phyloP scores from a whole-genome alignment of 2,888 invertebrate genomes.

The Caenorhabditis sp. region DNA sequence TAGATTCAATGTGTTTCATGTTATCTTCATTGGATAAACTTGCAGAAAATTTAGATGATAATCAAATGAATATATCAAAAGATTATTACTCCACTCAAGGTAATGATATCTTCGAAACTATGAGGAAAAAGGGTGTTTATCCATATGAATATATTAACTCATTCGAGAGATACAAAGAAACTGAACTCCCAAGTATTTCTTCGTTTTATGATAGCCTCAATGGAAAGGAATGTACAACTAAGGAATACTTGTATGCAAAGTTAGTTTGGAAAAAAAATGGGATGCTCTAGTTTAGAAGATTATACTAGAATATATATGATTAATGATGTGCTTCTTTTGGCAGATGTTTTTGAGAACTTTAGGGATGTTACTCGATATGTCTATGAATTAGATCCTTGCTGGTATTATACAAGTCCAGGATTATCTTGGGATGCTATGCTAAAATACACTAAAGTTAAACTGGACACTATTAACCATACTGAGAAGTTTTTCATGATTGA shows the following conservation, averaged over 20 bases:
- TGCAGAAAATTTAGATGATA: slow-evolving; percentile 58
- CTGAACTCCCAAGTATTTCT: slow-evolving; percentile 61
- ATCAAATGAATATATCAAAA: slow-evolving; percentile 38
- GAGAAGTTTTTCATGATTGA: no score
- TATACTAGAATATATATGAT: slow-evolving; percentile 68
- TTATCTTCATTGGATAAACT: slow-evolving; percentile 54
- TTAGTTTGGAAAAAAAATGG: slow-evolving; percentile 67
- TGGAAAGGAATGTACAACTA: slow-evolving; percentile 37
- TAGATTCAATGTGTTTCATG: slow-evolving; percentile 65
- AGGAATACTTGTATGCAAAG: slow-evolving; percentile 67
- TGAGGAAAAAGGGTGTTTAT: slow-evolving; percentile 71
- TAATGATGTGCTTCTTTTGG: slow-evolving; percentile 74
- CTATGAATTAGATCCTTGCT: no score
- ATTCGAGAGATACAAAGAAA: slow-evolving; percentile 67
- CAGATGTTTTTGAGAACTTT: slow-evolving; percentile 78
- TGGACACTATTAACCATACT: no score
- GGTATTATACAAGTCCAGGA: no score
- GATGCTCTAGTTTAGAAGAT: slow-evolving; percentile 63
- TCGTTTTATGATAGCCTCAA: slow-evolving; percentile 53
- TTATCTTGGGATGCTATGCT: no score
- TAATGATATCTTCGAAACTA: slow-evolving; percentile 33
- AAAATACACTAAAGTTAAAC: no score
- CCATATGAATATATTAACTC: slow-evolving; percentile 77
- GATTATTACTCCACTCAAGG: slow-evolving; percentile 46
- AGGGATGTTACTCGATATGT: slow-evolving; percentile 69